Conservation (phyloP, 2,113 vertebrate species). For the Ptyas mucosa region DNA sequence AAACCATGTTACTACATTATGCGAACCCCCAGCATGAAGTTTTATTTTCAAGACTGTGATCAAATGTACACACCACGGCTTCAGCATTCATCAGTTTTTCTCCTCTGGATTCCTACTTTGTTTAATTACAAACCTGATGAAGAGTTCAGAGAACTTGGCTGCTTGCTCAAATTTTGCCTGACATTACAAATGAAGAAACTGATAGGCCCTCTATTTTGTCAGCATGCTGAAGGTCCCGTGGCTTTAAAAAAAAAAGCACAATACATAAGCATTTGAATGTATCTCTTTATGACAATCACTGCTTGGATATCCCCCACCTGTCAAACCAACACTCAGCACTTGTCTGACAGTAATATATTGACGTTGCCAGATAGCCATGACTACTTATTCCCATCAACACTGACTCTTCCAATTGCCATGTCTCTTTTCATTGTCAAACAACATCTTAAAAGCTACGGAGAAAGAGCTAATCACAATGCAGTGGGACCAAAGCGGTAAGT, state of each 20-base stretch:
- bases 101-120: not conserved
- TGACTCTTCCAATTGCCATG: constrained; percentile 1
- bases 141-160: too few relatives aligned
- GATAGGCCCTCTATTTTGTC: not conserved
- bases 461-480: not conserved
- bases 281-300: not conserved
- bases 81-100: not conserved
- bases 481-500: not conserved
- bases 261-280: not conserved
- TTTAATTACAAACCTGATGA: not conserved
- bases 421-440: not conserved
- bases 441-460: not conserved
- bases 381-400: not conserved
- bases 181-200: not conserved
- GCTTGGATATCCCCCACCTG: not conserved
- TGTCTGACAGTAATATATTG: not conserved
- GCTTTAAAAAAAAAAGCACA: not conserved
- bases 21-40: not conserved
- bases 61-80: not conserved
- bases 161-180: not conserved
- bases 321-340: not conserved
- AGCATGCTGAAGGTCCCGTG: not conserved
- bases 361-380: not conserved
- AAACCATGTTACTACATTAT: not conserved
- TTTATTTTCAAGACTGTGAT: not conserved